Base-by-base conservation (phyloP, 2,888 invertebrate genomes). In the Ctenicera cuprea region DNA sequence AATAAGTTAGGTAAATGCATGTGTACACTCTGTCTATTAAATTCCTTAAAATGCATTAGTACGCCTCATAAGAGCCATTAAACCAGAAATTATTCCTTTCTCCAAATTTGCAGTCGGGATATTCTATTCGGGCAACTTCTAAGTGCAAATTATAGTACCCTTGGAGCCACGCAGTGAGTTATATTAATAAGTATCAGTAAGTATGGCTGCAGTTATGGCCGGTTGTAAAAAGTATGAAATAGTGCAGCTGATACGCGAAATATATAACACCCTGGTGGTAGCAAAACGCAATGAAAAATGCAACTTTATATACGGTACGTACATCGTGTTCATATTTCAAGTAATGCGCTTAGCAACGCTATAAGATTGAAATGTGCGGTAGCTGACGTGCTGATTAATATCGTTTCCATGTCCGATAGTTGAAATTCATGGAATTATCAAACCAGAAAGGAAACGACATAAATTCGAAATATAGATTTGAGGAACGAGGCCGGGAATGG, bases 341-440 rank as follows among this genome's bases (percentile, higher is more conserved):
- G 45, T 14, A 62, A 62, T 16, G 18, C 45, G 62, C 59, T 11
- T 14, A 20, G 59, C 5, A 26, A 5, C 5, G 26, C 14, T 20
- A 16, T 30, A 22, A 41, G 30, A 45, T 67, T 54, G 65, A 66
- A 57, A 54, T 48, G 33, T 61, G 26, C 41, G 26, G 62, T 18
- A 26, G 50, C 50, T 62, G 69, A 62, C 69, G 69, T 69, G 38
- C 62, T 62, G 69, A 69, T 69, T 69, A 69, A 62, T 62, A 50
- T 50, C 52, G 52, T 22, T 52, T 62, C 22, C 62, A 26, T 52
- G 62, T 69, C 69, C 50, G 38, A 50, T 62, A 41, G 61, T 62
- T 62, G 62, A 69, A 62, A 69, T 69, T 33, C 62, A 41, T 62
- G 68, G 68, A 61, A 68, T 68, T 68, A 67, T 67, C 67, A 38